phyloP scores from a whole-genome alignment of 2,797 vertebrate species.

The Urophycis tenuis region DNA sequence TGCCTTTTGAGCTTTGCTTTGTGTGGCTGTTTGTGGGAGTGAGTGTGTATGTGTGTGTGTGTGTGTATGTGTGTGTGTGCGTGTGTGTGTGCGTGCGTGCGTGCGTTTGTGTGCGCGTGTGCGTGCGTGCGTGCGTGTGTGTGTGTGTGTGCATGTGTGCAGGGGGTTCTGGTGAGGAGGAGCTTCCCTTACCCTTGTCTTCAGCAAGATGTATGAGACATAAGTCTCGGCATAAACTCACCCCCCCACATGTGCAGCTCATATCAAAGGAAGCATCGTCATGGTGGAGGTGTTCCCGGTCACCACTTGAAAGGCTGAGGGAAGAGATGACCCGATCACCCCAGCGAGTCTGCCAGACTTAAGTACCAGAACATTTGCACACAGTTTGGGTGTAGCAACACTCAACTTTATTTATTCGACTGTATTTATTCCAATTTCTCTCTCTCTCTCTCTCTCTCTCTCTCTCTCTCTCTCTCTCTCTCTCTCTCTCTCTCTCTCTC shows the following conservation, averaged over 20 bases:
- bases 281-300: neutral
- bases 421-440: neutral
- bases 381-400: neutral
- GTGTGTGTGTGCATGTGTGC: neutral
- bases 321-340: neutral
- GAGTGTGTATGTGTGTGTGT: neutral
- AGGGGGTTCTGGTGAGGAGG: neutral
- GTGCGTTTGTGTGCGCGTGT: neutral
- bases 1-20: too few species aligned
- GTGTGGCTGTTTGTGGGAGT: neutral
- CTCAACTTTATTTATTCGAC: neutral
- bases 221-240: neutral
- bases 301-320: neutral
- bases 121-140: conserved; percentile 4
- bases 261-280: neutral
- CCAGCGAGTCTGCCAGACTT: neutral
- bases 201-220: neutral
- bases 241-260: neutral
- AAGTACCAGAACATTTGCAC: neutral
- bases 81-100: neutral
- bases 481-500: too few species aligned
- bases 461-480: too few species aligned
- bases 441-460: too few species aligned
- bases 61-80: neutral
- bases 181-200: neutral